Percentiles rank a stretch among this genome's conserved stretches.
Evolutionary conservation across 1,140 invertebrate species (phyloP).

Genomic region (Antheraea pernyi): DNA sequence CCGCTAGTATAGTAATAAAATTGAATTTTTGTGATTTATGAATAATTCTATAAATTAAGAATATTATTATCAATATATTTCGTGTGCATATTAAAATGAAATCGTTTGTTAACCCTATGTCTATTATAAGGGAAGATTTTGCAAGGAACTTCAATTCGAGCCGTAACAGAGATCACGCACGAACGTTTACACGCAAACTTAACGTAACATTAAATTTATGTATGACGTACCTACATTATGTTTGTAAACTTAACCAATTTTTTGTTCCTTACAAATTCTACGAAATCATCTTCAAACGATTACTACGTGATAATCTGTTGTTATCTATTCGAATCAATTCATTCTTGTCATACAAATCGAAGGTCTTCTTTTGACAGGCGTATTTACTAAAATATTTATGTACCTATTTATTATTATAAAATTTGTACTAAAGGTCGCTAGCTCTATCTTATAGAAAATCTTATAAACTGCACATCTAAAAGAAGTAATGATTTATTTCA

Average conservation of each 20-base stretch:
- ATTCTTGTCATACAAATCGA: no score
- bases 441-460: no score
- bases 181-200: neutral
- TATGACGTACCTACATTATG: neutral
- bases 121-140: neutral
- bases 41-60: no score
- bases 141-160: neutral
- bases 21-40: neutral
- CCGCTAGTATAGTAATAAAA: no score
- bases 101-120: neutral
- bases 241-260: neutral
- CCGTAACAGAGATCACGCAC: neutral
- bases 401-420: no score
- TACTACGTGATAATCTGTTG: neutral
- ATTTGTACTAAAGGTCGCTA: no score
- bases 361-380: no score
- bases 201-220: neutral
- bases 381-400: no score
- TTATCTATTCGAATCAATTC: neutral
- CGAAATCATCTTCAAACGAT: neutral
- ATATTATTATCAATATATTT: no score
- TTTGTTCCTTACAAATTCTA: neutral
- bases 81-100: neutral
- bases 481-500: no score
- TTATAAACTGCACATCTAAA: no score